These are phyloP conservation scores for Phlogophora meticulosa DNA, from an alignment of 2,888 invertebrate genomes.

Conservation along the genomic window DNA sequence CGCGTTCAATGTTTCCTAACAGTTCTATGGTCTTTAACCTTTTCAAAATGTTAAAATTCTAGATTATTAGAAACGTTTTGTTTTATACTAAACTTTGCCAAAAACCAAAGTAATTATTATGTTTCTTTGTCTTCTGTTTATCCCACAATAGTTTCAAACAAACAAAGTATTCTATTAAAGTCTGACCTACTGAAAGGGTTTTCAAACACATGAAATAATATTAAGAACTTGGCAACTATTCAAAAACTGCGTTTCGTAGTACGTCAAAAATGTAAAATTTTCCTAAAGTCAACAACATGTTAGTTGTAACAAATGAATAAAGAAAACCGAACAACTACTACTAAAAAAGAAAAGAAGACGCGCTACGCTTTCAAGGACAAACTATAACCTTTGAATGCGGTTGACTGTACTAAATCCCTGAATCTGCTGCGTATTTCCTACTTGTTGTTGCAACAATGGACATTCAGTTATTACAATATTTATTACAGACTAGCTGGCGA, in stretches of 20 bases:
- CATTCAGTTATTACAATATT: constrained; percentile 10
- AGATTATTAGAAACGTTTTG: constrained; percentile 14
- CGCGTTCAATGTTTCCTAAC: not conserved
- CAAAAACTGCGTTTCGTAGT: constrained; percentile 51
- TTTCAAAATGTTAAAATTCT: not conserved
- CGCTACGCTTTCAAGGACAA: not conserved
- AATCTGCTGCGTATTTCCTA: constrained; percentile 8
- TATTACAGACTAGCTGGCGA: constrained; percentile 48
- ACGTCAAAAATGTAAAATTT: constrained; percentile 19
- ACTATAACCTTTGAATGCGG: not conserved
- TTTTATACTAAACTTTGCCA: constrained; percentile 14
- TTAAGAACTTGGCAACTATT: constrained; percentile 57
- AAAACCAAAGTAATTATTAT: constrained; percentile 23
- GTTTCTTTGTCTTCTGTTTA: constrained; percentile 42
- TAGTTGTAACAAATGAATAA: not conserved
- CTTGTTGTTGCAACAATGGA: constrained; percentile 12
- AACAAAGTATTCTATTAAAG: constrained; percentile 22
- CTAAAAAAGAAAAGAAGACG: not conserved
- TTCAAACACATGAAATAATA: constrained; percentile 46
- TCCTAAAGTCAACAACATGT: not conserved
- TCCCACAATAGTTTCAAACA: constrained; percentile 18
- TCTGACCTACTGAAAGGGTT: constrained; percentile 57
- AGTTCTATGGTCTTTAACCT: not conserved
- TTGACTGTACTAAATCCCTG: not conserved
- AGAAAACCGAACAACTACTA: not conserved